Evolutionary conservation across 2,797 vertebrate genomes (phyloP).

Genomic region (Danio tinwini): DNA sequence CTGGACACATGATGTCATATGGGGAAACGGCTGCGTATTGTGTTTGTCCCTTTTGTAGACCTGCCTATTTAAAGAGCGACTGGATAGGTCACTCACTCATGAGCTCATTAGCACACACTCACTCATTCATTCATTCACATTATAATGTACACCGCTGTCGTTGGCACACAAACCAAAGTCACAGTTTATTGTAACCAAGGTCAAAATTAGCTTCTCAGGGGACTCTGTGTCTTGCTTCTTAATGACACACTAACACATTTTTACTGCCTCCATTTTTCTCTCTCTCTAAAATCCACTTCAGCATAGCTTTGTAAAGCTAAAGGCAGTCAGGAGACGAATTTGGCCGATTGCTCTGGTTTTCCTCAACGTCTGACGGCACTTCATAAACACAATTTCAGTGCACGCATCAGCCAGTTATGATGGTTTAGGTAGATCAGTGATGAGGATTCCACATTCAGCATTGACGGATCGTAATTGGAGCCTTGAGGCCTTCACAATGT

Average conservation of each 20-base stretch:
- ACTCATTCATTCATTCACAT: constrained; percentile 36
- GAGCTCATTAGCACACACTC: constrained; percentile 39
- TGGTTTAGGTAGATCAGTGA: constrained; percentile 37
- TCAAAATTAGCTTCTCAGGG: constrained; percentile 28
- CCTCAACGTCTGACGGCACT: constrained; percentile 21
- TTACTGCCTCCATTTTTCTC: constrained; percentile 6
- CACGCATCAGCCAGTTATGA: neutral
- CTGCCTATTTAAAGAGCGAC: constrained; percentile 56
- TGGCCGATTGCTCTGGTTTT: constrained; percentile 39
- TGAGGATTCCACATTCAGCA: constrained; percentile 27
- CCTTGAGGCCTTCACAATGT: constrained; percentile 34
- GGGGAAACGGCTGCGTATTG: constrained; percentile 72
- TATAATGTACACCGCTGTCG: neutral
- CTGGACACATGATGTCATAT: constrained; percentile 78
- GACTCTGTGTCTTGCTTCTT: constrained; percentile 38
- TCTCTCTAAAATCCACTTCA: neutral
- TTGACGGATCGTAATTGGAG: constrained; percentile 42
- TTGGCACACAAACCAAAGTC: constrained; percentile 16
- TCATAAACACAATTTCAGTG: constrained; percentile 8
- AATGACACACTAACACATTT: constrained; percentile 28
- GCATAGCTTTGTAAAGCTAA: neutral
- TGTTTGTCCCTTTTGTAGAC: constrained; percentile 72
- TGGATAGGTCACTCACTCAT: constrained; percentile 45
- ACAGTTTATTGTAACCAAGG: constrained; percentile 16
- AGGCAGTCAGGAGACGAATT: constrained; percentile 22